phyloP scores from a whole-genome alignment of 2,113 vertebrate genomes.

The Furnarius figulus region DNA sequence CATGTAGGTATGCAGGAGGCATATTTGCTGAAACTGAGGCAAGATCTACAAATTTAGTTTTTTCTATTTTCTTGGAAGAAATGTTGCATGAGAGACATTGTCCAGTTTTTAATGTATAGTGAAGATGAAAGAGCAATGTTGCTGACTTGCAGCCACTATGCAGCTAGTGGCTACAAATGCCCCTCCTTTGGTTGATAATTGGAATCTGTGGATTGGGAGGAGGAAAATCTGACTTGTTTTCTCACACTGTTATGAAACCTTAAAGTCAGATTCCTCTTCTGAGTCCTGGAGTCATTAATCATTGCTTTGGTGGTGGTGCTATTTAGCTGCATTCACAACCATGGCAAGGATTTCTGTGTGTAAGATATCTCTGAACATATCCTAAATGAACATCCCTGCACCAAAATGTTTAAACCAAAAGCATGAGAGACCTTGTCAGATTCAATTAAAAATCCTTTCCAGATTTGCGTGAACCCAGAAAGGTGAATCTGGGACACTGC shows the following conservation, averaged over 20 bases:
- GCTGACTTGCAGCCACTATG: not conserved
- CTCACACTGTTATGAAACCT: not conserved
- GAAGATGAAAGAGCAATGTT: not conserved
- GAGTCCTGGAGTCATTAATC: not conserved
- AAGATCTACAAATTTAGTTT: not conserved
- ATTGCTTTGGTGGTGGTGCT: not conserved
- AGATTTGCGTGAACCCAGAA: not conserved
- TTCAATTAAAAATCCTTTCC: not conserved
- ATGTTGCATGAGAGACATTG: accelerated
- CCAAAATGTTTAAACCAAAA: not conserved
- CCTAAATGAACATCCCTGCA: not conserved
- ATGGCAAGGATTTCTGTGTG: not conserved
- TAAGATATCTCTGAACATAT: not conserved
- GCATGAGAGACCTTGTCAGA: not conserved
- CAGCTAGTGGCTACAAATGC: not conserved
- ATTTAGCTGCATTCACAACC: not conserved
- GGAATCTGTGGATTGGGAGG: not conserved
- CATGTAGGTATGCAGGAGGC: not conserved
- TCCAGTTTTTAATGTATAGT: not conserved
- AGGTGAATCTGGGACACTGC: not conserved
- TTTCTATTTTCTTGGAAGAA: not conserved
- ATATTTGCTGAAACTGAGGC: not conserved
- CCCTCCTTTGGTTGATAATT: not conserved
- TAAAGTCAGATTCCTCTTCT: not conserved
- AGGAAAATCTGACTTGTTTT: not conserved